Evolutionary conservation across 2,113 vertebrate species (phyloP).

Genomic region (Urocolius indicus): DNA sequence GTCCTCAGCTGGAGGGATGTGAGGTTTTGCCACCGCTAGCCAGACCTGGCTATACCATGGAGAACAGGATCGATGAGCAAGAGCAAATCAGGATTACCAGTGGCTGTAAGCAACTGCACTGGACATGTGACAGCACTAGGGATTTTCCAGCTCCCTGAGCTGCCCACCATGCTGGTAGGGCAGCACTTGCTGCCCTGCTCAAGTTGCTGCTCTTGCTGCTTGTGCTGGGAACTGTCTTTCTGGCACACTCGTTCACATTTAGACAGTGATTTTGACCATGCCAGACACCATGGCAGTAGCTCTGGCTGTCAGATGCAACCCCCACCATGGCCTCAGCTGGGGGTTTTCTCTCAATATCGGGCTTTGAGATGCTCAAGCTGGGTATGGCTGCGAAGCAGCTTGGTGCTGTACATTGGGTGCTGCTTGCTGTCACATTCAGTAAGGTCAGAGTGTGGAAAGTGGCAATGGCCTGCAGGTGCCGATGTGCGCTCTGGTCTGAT

Average conservation of each 20-base stretch:
- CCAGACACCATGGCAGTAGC: background rate
- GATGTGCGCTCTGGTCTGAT: background rate
- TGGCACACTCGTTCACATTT: background rate
- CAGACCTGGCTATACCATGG: background rate
- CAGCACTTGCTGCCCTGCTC: background rate
- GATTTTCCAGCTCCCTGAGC: background rate
- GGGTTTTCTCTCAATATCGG: background rate
- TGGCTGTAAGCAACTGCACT: background rate
- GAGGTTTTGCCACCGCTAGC: background rate
- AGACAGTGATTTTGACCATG: background rate
- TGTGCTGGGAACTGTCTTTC: background rate
- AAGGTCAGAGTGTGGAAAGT: background rate
- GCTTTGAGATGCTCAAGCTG: background rate
- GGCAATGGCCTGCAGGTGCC: background rate
- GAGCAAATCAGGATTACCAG: background rate
- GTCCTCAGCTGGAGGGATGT: background rate
- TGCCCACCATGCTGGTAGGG: background rate
- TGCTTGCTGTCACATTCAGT: background rate
- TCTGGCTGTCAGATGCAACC: background rate
- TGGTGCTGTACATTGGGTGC: background rate
- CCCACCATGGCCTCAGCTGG: background rate
- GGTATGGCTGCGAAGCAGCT: background rate
- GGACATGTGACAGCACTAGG: accelerated
- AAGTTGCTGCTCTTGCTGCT: background rate
- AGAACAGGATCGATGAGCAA: accelerated